Conservation (phyloP, 2,888 invertebrate genomes). For the Archaeoteleia sp. region DNA sequence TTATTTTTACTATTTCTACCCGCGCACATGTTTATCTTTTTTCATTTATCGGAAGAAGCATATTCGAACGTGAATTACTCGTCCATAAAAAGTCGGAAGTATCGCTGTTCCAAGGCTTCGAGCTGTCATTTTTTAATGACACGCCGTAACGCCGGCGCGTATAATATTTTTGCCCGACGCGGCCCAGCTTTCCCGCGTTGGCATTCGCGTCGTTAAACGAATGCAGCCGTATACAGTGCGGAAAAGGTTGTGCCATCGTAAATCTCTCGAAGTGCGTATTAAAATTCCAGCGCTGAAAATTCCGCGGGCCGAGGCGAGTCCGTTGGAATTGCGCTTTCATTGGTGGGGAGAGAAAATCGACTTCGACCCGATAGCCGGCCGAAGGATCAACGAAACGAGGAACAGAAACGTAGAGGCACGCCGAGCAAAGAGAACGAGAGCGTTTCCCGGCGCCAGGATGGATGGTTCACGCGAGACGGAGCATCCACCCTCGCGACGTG, state of each 20-base stretch:
- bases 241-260: constrained; percentile 51
- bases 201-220: constrained; percentile 52
- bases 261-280: constrained; percentile 57
- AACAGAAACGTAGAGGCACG: constrained; percentile 19
- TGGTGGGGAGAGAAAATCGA: constrained; percentile 30
- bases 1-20: constrained; percentile 10
- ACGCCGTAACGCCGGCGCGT: constrained; percentile 9
- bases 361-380: constrained; percentile 25
- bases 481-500: constrained; percentile 55
- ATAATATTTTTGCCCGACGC: constrained; percentile 13
- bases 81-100: constrained; percentile 10
- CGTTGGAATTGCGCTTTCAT: constrained; percentile 51
- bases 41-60: constrained; percentile 3
- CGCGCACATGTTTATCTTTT: constrained; percentile 10
- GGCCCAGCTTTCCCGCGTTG: constrained; percentile 2
- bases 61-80: background rate
- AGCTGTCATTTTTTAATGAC: constrained; percentile 33
- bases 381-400: constrained; percentile 25
- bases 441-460: constrained; percentile 51
- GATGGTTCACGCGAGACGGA: constrained; percentile 62
- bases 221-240: constrained; percentile 38
- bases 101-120: constrained; percentile 20
- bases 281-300: constrained; percentile 57
- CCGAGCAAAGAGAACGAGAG: constrained; percentile 36
- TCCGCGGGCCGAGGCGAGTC: constrained; percentile 23